Evolutionary conservation across 2,797 vertebrate genomes (phyloP).

Genomic region (Alosa sapidissima): DNA sequence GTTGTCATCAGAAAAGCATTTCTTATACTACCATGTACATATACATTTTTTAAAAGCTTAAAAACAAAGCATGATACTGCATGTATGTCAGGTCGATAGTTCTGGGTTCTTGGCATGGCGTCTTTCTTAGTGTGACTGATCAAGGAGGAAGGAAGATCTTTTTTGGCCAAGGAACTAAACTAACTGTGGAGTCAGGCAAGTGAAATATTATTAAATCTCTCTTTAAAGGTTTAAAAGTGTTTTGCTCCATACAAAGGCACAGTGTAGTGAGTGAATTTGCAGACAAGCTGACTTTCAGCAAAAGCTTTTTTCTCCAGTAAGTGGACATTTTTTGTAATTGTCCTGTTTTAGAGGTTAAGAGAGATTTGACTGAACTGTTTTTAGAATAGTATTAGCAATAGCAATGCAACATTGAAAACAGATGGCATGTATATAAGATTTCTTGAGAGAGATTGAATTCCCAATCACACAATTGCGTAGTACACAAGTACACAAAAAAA

Average conservation of each 20-base stretch:
- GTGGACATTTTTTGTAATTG: neutral
- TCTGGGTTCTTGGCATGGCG: neutral
- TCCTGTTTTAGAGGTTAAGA: neutral
- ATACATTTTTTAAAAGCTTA: neutral
- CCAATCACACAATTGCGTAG: too few species aligned
- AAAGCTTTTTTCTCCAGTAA: neutral
- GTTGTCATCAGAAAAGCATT: neutral
- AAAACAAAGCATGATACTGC: neutral
- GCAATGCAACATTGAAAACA: neutral
- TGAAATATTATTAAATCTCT: neutral
- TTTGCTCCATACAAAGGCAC: neutral
- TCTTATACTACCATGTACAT: neutral
- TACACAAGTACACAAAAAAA: neutral
- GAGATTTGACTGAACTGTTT: neutral
- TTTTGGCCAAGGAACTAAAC: slow-evolving; percentile 51
- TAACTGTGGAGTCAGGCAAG: slow-evolving; percentile 56
- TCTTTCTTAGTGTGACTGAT: slow-evolving; percentile 49
- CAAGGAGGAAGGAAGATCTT: slow-evolving; percentile 38
- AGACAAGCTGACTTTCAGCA: slow-evolving; percentile 34
- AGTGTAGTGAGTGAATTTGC: neutral
- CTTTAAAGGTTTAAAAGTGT: too few species aligned
- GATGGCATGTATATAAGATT: too few species aligned
- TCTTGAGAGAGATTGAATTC: too few species aligned
- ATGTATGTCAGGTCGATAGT: too few species aligned
- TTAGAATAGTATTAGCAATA: neutral